phyloP scores from a whole-genome alignment of 2,797 vertebrate genomes.

The Pterois miles region DNA sequence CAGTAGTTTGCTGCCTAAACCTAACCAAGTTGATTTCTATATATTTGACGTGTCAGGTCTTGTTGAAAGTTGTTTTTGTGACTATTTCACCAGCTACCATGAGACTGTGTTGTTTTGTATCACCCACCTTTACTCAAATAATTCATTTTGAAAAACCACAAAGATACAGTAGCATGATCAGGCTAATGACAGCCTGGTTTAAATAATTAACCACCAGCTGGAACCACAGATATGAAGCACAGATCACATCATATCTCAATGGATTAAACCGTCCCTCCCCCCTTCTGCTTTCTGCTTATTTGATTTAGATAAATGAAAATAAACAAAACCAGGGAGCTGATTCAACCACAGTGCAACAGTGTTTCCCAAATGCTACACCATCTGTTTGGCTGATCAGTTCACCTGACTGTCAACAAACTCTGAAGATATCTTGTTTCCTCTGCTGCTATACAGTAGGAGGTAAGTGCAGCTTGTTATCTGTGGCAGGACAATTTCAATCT shows the following conservation, averaged over 20 bases:
- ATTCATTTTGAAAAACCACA: neutral
- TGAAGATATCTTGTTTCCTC: constrained; percentile 39
- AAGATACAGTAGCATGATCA: neutral
- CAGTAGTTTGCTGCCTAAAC: no score
- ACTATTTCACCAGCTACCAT: no score
- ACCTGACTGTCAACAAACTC: constrained; percentile 54
- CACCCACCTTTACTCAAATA: neutral
- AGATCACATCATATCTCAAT: neutral
- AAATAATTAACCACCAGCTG: neutral
- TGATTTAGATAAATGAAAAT: constrained; percentile 36
- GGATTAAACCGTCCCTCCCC: constrained; percentile 11
- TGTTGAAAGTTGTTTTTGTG: no score
- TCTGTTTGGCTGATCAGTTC: constrained; percentile 52
- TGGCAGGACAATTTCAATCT: constrained; percentile 38
- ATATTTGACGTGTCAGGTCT: no score
- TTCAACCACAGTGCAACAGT: constrained; percentile 32
- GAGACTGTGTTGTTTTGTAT: no score
- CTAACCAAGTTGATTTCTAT: no score
- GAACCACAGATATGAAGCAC: neutral
- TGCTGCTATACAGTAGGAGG: constrained; percentile 21
- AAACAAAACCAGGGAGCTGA: constrained; percentile 34
- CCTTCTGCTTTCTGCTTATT: constrained; percentile 26
- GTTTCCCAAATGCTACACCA: constrained; percentile 48
- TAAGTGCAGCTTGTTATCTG: constrained; percentile 63
- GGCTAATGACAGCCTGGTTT: neutral